Evolutionary conservation across 2,113 vertebrate species (phyloP).

Genomic region (Marmota flaviventris): DNA sequence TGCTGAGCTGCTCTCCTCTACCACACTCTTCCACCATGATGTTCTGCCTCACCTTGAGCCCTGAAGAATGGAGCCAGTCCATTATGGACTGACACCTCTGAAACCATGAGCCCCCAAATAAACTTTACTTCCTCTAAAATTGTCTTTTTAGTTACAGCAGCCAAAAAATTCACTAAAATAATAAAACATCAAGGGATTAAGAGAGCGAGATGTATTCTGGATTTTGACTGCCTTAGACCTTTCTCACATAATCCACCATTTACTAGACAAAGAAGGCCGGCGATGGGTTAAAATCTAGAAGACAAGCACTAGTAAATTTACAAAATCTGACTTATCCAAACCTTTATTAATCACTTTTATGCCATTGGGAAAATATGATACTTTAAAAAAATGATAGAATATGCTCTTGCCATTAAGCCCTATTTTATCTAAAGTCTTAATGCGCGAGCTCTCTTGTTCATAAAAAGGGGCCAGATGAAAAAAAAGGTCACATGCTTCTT

Average conservation of each 20-base stretch:
- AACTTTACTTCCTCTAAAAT: too few species aligned
- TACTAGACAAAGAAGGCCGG: background rate
- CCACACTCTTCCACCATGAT: too few species aligned
- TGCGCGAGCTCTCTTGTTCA: background rate
- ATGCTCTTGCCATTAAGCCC: background rate
- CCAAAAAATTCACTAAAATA: too few species aligned
- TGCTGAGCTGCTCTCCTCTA: too few species aligned
- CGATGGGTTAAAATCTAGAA: background rate
- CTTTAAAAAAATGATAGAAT: background rate
- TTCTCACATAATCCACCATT: background rate
- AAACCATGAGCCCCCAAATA: too few species aligned
- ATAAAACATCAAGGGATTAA: background rate
- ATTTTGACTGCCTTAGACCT: background rate
- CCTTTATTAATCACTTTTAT: background rate
- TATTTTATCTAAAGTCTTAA: conserved; percentile 9
- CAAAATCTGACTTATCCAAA: background rate
- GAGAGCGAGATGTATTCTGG: background rate
- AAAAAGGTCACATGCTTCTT: background rate
- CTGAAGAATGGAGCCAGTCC: too few species aligned
- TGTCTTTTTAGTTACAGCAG: too few species aligned
- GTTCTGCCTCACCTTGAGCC: too few species aligned
- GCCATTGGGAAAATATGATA: background rate
- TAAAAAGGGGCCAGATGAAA: background rate
- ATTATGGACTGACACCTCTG: too few species aligned
- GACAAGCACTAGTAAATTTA: background rate